Evolutionary conservation across 1,140 invertebrate genomes (phyloP).

Genomic region (Monomorium pharaonis): DNA sequence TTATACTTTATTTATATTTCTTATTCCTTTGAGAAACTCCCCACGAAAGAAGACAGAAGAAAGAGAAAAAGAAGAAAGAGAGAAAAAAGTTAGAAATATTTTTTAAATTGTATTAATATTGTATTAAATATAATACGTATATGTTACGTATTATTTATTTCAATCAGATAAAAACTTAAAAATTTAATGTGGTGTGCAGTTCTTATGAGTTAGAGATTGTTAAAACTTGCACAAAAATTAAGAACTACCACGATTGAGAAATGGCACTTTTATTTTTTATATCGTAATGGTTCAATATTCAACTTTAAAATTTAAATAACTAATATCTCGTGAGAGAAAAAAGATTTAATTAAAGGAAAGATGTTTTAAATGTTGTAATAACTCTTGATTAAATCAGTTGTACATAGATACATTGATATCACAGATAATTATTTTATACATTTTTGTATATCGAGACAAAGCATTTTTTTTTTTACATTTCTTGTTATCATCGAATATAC

Average conservation of each 20-base stretch:
- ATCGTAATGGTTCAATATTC: no score
- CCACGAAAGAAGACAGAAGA: neutral
- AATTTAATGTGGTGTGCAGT: no score
- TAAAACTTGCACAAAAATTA: no score
- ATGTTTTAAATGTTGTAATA: neutral
- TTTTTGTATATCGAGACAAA: neutral
- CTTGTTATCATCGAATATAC: conserved; percentile 12
- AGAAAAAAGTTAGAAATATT: neutral
- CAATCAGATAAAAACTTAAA: neutral
- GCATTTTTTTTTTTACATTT: neutral
- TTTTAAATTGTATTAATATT: no score
- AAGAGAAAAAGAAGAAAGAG: neutral
- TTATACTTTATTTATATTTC: conserved; percentile 4
- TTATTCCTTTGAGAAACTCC: neutral
- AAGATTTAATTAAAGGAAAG: neutral
- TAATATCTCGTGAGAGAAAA: neutral
- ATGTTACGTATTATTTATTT: neutral
- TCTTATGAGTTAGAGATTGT: no score
- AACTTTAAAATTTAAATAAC: neutral
- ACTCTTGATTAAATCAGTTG: neutral
- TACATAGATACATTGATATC: neutral
- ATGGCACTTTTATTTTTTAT: no score
- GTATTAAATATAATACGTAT: no score
- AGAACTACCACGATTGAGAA: no score
- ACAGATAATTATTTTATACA: neutral